Evolutionary conservation across 2,797 vertebrate species (phyloP).

Genomic region (Triplophysa yarkandensis): DNA sequence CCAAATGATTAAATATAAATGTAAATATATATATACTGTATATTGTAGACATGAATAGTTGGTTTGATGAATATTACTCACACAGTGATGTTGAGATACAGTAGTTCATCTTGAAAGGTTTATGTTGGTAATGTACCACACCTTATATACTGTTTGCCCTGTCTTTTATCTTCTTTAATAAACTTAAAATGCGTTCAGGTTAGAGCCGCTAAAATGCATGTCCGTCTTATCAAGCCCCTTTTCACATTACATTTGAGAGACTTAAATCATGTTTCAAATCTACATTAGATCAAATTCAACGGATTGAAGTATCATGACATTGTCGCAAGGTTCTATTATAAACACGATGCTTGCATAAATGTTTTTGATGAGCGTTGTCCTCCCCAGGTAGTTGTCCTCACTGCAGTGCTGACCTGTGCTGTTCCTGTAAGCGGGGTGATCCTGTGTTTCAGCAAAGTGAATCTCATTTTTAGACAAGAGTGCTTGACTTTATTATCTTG

Average conservation of each 20-base stretch:
- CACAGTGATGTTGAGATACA: too few species aligned
- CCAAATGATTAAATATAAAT: too few species aligned
- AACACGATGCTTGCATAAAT: slow-evolving; percentile 71
- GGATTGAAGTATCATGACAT: slow-evolving; percentile 52
- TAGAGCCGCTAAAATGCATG: not conserved
- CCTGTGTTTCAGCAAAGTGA: slow-evolving; percentile 59
- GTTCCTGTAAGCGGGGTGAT: slow-evolving; percentile 63
- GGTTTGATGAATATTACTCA: too few species aligned
- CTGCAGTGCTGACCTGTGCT: slow-evolving; percentile 62
- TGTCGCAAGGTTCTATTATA: slow-evolving; percentile 59
- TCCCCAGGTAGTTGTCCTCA: slow-evolving; percentile 50
- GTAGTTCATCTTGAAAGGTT: too few species aligned
- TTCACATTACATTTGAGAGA: not conserved
- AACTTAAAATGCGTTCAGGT: too few species aligned
- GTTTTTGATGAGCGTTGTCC: slow-evolving; percentile 48
- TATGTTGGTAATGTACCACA: too few species aligned
- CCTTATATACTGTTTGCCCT: too few species aligned
- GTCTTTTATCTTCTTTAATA: not conserved
- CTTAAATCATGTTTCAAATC: not conserved
- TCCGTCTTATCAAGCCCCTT: not conserved
- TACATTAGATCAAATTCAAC: slow-evolving; percentile 10
- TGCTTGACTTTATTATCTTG: slow-evolving; percentile 31
- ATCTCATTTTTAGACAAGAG: slow-evolving; percentile 52
- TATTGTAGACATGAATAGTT: too few species aligned
- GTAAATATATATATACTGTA: too few species aligned